A percentile compares a stretch with the other conserved stretches of the same genome.
These are phyloP conservation scores for Habrosyne pyritoides DNA, from an alignment of 2,888 invertebrate species.

Conservation along the genomic window DNA sequence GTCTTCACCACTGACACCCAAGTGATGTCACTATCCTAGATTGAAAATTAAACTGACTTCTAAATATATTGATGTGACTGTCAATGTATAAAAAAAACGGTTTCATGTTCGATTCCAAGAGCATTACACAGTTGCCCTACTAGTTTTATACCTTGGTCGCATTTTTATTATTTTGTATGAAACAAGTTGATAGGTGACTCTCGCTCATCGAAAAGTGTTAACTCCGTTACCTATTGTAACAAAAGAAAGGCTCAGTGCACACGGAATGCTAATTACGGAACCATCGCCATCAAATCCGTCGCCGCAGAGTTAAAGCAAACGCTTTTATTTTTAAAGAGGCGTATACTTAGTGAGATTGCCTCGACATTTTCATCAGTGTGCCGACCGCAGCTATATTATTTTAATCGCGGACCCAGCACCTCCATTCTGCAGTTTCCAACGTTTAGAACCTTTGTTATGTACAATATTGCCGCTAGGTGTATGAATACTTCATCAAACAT, in stretches of 20 bases:
- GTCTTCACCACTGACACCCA: no score
- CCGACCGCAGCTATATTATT: conserved; percentile 75
- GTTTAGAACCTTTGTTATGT: conserved; percentile 26
- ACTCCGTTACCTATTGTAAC: conserved; percentile 25
- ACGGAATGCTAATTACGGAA: conserved; percentile 69
- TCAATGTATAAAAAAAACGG: no score
- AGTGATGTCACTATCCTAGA: no score
- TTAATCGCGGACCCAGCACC: conserved; percentile 69
- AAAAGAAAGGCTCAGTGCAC: conserved; percentile 50
- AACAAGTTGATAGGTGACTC: background rate
- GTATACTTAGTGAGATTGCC: conserved; percentile 75
- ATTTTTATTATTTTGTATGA: no score
- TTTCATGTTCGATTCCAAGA: no score
- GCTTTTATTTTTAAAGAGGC: conserved; percentile 78
- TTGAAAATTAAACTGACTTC: no score
- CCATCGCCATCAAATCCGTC: conserved; percentile 55
- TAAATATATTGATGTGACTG: no score
- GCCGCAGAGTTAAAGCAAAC: conserved; percentile 60
- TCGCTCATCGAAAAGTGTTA: background rate
- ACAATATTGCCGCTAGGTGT: background rate
- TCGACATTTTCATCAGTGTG: conserved; percentile 74
- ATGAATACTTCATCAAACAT: background rate
- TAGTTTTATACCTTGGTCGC: no score
- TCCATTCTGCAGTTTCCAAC: conserved; percentile 47
- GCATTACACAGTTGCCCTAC: no score